A percentile compares a stretch with the other conserved stretches of the same genome.
These are phyloP conservation scores for Acanthornis magna DNA, from an alignment of 2,797 vertebrate species.

Conservation along the genomic window DNA sequence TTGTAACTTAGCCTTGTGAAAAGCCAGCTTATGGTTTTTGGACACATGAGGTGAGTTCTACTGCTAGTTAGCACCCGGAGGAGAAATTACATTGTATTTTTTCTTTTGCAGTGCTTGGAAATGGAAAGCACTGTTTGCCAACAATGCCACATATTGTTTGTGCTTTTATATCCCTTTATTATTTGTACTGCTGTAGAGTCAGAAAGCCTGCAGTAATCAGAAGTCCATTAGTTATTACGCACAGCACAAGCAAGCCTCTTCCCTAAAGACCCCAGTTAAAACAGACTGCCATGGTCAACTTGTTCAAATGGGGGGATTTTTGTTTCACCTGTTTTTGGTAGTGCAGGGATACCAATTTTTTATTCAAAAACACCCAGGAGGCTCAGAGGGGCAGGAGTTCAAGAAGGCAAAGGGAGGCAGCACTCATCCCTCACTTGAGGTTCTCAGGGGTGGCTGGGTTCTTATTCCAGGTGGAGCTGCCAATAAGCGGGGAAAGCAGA, in stretches of 20 bases:
- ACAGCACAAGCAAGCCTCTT: neutral
- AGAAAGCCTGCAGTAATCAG: neutral
- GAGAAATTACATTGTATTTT: neutral
- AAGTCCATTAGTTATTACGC: neutral
- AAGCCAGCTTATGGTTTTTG: neutral
- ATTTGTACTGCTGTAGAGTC: neutral
- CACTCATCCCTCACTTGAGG: neutral
- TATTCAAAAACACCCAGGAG: neutral
- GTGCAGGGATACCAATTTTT: neutral
- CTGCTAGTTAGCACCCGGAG: neutral
- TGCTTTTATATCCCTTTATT: neutral
- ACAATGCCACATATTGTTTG: neutral
- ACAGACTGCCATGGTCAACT: neutral
- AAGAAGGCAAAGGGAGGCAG: neutral
- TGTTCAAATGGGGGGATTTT: neutral
- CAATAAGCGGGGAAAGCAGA: neutral
- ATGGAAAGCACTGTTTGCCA: neutral
- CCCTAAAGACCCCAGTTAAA: neutral
- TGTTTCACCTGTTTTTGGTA: neutral
- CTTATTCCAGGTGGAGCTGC: neutral
- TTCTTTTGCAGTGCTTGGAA: neutral
- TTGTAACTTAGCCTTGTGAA: neutral
- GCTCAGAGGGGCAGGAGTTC: neutral
- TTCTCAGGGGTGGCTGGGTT: neutral
- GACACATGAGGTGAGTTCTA: neutral